phyloP scores from a whole-genome alignment of 2,888 invertebrate genomes.

The Agriopis leucophaearia region DNA sequence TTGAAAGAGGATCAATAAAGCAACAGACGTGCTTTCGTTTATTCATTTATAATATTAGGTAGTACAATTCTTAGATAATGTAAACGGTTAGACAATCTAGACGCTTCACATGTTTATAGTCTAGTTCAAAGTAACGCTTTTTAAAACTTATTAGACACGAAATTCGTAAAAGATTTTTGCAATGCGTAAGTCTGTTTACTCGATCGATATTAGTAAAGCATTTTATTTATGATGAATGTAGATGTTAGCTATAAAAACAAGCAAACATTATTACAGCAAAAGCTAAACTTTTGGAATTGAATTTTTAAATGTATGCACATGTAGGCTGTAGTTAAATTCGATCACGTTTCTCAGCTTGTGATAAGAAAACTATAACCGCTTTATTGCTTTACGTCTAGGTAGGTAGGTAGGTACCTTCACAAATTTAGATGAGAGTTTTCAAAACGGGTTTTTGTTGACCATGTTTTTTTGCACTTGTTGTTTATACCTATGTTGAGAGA shows the following conservation, averaged over 20 bases:
- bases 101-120: no score
- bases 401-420: no score
- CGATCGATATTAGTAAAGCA: not conserved
- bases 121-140: no score
- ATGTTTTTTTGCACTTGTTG: conserved; percentile 3
- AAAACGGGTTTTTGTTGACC: conserved; percentile 10
- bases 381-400: conserved; percentile 50
- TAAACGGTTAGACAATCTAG: no score
- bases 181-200: not conserved
- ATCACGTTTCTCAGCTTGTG: conserved; percentile 45
- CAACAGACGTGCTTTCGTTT: no score
- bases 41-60: no score
- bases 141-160: no score
- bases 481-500: no score
- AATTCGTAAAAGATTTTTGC: not conserved
- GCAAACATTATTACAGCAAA: not conserved
- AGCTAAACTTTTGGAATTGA: conserved; percentile 9
- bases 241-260: conserved; percentile 2
- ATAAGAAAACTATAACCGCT: conserved; percentile 73
- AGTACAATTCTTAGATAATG: no score
- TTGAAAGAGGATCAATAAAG: no score
- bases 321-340: conserved; percentile 21
- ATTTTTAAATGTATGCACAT: conserved; percentile 10
- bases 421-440: conserved; percentile 36
- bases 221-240: conserved; percentile 11